phyloP scores from a whole-genome alignment of 92 coral and sea anemone species.

The Heteractis magnifica region DNA sequence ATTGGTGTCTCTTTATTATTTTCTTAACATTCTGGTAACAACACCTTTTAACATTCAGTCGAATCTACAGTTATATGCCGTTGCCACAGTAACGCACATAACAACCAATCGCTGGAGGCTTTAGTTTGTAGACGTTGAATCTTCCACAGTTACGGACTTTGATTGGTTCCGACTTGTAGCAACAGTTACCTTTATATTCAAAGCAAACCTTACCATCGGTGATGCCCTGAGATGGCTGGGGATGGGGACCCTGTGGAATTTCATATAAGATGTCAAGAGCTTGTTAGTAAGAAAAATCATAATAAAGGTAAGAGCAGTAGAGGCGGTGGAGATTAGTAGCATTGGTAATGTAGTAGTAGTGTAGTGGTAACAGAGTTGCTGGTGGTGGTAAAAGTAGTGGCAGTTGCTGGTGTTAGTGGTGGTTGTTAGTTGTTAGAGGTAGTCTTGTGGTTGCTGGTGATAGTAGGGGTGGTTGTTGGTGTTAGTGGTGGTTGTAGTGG shows the following conservation, averaged over 20 bases:
- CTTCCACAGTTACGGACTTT: conserved; percentile 57
- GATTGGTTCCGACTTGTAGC: not conserved
- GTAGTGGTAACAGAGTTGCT: not conserved
- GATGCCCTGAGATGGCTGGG: conserved; percentile 35
- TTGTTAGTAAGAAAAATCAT: not conserved
- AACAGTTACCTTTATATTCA: conserved; percentile 16
- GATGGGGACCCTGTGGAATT: conserved; percentile 10
- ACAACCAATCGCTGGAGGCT: not conserved
- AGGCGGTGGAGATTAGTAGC: not conserved
- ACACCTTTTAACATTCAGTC: not conserved
- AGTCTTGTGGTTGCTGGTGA: not conserved
- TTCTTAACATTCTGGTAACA: no score
- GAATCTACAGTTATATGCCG: not conserved
- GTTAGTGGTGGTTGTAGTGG: not conserved
- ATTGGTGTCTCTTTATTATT: no score
- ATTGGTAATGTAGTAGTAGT: not conserved
- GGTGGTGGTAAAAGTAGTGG: not conserved
- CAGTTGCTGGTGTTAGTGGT: not conserved
- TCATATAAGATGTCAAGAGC: not conserved
- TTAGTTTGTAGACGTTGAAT: conserved; percentile 52
- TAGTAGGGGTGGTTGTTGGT: not conserved
- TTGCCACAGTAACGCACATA: conserved; percentile 47
- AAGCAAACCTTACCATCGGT: conserved; percentile 34
- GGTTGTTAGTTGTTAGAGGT: not conserved
- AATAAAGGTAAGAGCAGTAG: not conserved